These are phyloP conservation scores for Delphinapterus leucas DNA, from an alignment of 2,113 vertebrate species.

Conservation along the genomic window DNA sequence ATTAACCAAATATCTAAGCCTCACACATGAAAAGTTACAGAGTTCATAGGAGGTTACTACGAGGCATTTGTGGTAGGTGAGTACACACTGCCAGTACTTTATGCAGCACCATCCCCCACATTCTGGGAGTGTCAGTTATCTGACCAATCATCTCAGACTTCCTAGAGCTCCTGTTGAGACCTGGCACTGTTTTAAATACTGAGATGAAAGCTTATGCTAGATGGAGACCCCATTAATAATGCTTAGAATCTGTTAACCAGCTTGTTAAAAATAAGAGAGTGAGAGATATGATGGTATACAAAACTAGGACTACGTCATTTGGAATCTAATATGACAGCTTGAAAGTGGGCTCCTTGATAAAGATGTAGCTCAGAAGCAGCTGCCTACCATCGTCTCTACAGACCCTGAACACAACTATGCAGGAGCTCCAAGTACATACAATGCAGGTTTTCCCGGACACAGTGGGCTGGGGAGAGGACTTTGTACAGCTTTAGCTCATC, in stretches of 20 bases:
- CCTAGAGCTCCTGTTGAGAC: not conserved
- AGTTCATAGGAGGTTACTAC: not conserved
- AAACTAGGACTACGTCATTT: not conserved
- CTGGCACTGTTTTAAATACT: not conserved
- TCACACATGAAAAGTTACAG: not conserved
- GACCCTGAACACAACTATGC: no score
- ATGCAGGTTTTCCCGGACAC: not conserved
- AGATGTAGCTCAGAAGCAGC: not conserved
- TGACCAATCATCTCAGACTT: not conserved
- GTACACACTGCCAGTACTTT: rapidly evolving
- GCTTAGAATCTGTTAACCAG: not conserved
- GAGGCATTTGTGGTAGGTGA: not conserved
- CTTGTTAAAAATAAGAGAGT: not conserved
- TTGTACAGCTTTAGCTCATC: not conserved
- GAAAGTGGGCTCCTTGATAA: not conserved
- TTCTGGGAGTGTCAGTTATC: not conserved
- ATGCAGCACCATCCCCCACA: not conserved
- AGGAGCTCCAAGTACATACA: rapidly evolving
- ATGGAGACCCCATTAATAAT: not conserved
- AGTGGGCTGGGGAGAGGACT: not conserved
- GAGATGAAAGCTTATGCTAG: not conserved
- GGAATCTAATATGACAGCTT: not conserved
- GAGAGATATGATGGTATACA: not conserved
- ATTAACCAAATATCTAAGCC: not conserved
- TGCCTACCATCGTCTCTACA: not conserved